Conservation (phyloP, 2,113 vertebrate species). For the Poecilia latipinna region DNA sequence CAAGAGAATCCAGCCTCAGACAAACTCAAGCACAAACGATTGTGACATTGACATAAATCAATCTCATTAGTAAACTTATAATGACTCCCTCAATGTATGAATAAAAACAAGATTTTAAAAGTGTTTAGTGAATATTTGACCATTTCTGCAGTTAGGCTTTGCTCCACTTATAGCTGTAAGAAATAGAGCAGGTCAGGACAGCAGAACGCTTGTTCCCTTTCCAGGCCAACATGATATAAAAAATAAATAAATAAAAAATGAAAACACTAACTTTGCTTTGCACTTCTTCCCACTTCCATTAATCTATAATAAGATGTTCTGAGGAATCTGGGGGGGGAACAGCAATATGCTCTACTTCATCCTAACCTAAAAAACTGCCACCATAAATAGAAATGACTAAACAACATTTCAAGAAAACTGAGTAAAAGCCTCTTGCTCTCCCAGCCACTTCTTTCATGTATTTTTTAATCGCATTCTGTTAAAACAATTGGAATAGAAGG, state of each 20-base stretch:
- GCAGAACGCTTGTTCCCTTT: constrained; percentile 65
- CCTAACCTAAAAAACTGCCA: constrained; percentile 36
- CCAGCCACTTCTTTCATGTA: neutral
- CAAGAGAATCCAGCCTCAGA: neutral
- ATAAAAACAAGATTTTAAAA: constrained; percentile 11
- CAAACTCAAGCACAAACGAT: neutral
- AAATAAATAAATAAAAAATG: neutral
- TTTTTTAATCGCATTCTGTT: constrained; percentile 1
- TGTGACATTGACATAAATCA: neutral
- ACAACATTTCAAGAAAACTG: constrained; percentile 16
- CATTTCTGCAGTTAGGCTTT: constrained; percentile 15
- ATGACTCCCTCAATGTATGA: constrained; percentile 27
- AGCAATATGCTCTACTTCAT: constrained; percentile 48
- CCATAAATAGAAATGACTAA: constrained; percentile 23
- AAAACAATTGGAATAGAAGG: constrained; percentile 7
- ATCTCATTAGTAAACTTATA: neutral
- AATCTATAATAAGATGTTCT: constrained; percentile 55
- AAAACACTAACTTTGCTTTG: constrained; percentile 46
- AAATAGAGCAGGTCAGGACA: constrained; percentile 49
- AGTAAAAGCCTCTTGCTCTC: neutral
- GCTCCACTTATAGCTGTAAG: constrained; percentile 40
- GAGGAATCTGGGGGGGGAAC: constrained; percentile 46
- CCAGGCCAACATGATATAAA: constrained; percentile 23
- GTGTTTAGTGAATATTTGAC: neutral
- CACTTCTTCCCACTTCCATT: constrained; percentile 37